Evolutionary conservation across 2,888 invertebrate species (phyloP), one percentile per base, ranked within the genome.

Genomic region (Pocota personata): DNA sequence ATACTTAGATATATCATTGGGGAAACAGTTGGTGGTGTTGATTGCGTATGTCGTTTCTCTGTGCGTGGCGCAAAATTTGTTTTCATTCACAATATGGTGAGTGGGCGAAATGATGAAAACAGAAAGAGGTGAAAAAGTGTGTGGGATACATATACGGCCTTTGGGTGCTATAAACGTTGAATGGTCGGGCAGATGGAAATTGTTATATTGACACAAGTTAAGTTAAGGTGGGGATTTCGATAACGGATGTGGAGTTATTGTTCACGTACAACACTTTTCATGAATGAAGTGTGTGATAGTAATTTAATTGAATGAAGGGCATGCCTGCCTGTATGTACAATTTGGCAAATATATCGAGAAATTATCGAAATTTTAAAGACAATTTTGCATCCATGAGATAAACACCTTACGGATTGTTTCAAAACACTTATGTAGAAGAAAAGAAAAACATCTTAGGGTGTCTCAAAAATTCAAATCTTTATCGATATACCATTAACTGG

Each of bases 81-180:
- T 79, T 83, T 83, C 79, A 79, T 83, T 79, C 83, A 83, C 67
- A 62, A 46, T 48, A 16, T 19, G 32, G 19, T 7, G 46, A 69
- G 79, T 83, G 73, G 83, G 83, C 55, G 72, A 48, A 55, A 75
- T 58, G 32, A 67, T 64, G 66, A 52, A 60, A 78, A 48, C 37
- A 35, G 12, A 40, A 76, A 67, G 50, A 43, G 37, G 58, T 72
- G 27, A 52, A 43, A 27, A 35, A 14, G 24, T 64, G 62, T 43
- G 72, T 48, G 40, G 32, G 73, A 48, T 32, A 35, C 10, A 14
- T 3, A 43, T 30, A 69, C 21, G 48, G 60, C 50, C 35, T 58
- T 69, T 50, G 16, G 35, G 71, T 62, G 52, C 62, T 71, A 40
- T 55, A 48, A 64, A 48, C 12, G 46, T 64, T 8, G 19, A 48